Conservation (phyloP, 2,113 vertebrate genomes). For the Rhea americana region DNA sequence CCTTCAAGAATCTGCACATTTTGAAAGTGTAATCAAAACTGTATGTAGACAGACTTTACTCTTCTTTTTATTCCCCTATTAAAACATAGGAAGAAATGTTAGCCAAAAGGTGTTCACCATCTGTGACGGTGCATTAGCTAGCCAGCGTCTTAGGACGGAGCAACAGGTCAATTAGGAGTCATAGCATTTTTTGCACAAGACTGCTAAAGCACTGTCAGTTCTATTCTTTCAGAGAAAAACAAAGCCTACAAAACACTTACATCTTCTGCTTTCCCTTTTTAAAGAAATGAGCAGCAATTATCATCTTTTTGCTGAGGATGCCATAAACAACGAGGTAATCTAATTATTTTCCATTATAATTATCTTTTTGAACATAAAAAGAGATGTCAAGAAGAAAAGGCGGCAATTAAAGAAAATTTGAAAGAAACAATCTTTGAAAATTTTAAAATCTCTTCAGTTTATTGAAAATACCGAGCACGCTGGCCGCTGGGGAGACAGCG, state of each 20-base stretch:
- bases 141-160: background rate
- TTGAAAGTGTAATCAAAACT: background rate
- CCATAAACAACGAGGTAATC: background rate
- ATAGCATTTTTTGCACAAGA: background rate
- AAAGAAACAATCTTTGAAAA: background rate
- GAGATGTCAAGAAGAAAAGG: background rate
- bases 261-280: background rate
- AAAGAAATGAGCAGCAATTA: background rate
- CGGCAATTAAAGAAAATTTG: background rate
- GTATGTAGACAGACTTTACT: background rate
- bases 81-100: background rate
- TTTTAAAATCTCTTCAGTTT: background rate
- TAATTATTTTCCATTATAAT: background rate
- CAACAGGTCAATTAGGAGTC: background rate
- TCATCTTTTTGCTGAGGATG: background rate
- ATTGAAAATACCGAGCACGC: background rate
- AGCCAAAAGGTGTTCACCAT: background rate
- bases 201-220: background rate
- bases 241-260: background rate
- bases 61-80: background rate
- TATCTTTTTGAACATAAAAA: accelerated
- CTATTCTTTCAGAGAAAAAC: background rate
- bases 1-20: background rate
- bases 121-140: background rate
- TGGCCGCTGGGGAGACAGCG: background rate